These are phyloP conservation scores for Allobates femoralis DNA, from an alignment of 2,797 vertebrate species.

Conservation along the genomic window DNA sequence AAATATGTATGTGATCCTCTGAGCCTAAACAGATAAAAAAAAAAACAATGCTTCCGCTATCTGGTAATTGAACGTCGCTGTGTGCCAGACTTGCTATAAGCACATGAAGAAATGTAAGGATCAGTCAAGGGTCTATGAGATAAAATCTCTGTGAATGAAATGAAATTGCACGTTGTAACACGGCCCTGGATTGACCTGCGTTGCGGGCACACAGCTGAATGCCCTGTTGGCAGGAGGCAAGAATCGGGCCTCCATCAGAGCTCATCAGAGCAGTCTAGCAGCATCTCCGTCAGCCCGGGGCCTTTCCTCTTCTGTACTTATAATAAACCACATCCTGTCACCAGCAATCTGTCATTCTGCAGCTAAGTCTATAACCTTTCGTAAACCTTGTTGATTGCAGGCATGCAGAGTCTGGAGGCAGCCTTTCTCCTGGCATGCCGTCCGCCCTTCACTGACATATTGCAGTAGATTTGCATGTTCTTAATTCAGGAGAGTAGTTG, in stretches of 20 bases:
- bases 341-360: constrained; percentile 1
- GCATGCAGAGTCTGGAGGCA: not conserved
- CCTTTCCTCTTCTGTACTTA: not conserved
- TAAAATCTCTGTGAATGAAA: not conserved
- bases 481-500: not conserved
- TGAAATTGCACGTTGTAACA: not conserved
- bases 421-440: not conserved
- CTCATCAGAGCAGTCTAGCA: constrained; percentile 33
- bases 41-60: not conserved
- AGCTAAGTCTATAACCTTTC: constrained; percentile 2
- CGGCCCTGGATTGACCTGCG: not conserved
- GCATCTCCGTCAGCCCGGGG: constrained; percentile 30
- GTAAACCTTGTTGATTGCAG: not conserved
- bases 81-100: not conserved
- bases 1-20: no score
- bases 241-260: not conserved
- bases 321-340: constrained; percentile 2
- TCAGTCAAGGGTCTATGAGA: not conserved
- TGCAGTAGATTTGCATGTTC: no score
- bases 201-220: constrained; percentile 7
- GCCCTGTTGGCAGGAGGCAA: constrained; percentile 19
- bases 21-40: no score
- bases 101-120: not conserved
- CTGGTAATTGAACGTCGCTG: no score
- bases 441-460: not conserved